Evolutionary conservation across 2,113 vertebrate species (phyloP).

Genomic region (Pterocles burchelli): DNA sequence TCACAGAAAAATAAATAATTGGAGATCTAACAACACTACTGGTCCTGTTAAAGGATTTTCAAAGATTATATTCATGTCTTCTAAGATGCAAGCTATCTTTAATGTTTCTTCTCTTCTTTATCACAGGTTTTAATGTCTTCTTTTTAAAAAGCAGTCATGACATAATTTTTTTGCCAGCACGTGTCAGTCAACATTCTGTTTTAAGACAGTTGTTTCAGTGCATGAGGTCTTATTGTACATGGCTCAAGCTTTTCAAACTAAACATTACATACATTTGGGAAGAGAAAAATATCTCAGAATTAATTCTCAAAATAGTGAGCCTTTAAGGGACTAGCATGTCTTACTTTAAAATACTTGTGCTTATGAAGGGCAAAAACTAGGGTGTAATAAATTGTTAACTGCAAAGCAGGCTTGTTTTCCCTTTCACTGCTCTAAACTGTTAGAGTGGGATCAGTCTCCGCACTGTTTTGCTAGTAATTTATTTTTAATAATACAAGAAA

Average conservation of each 20-base stretch:
- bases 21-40: neutral
- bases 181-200: neutral
- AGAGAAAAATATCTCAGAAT: neutral
- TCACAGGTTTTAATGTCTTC: neutral
- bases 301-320: neutral
- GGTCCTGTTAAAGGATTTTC: neutral
- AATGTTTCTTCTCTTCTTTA: neutral
- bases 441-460: constrained; percentile 22
- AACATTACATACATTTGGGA: neutral
- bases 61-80: neutral
- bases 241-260: neutral
- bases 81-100: neutral
- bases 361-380: neutral
- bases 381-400: neutral
- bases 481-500: constrained; percentile 54
- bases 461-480: constrained; percentile 43
- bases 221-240: neutral
- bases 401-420: neutral
- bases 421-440: constrained; percentile 14
- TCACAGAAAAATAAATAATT: neutral
- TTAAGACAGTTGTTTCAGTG: neutral
- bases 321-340: neutral
- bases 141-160: neutral
- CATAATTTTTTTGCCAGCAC: neutral
- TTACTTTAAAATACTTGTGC: neutral